Base-by-base conservation (phyloP, 2,888 invertebrate species). In the Terebella lapidaria region DNA sequence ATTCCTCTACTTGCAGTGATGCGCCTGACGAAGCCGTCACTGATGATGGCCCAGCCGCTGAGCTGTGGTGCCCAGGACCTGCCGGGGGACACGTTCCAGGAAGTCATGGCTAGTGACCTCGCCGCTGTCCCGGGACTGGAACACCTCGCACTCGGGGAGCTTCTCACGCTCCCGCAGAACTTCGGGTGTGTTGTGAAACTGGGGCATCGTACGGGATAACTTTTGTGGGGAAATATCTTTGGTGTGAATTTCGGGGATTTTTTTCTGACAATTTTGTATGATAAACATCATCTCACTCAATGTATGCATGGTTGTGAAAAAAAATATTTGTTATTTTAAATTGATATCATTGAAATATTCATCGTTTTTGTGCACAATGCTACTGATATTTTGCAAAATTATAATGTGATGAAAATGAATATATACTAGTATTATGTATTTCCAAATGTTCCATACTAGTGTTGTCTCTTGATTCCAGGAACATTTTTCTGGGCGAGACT, bases 401-500 rank as follows among this genome's bases (percentile, higher is more conserved):
- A n/a, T n/a, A n/a, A n/a, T n/a, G n/a, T n/a, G n/a, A n/a, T n/a
- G n/a, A n/a, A n/a, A n/a, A n/a, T n/a, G n/a, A n/a, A n/a, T n/a
- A n/a, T n/a, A n/a, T n/a, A n/a, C n/a, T n/a, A n/a, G n/a, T n/a
- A n/a, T n/a, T n/a, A n/a, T n/a, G n/a, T n/a, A n/a, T n/a, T n/a
- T n/a, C n/a, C n/a, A n/a, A n/a, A n/a, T n/a, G n/a, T n/a, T n/a
- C n/a, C n/a, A n/a, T n/a, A n/a, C n/a, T n/a, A n/a, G n/a, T n/a
- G n/a, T n/a, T n/a, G n/a, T n/a, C n/a, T 35, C n/a, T 35, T 35
- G n/a, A 15, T 72, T 83, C 56, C 77, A 88, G 88, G 3, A 96
- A 94, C 78, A 95, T 99, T 72, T 97, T 96, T 80, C 84, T 99
- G 52, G 99, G 95, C 22, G 97, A 99, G 85, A 96, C 94, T 18